Conservation (phyloP, 2,113 vertebrate genomes). For the Crotalus helleri region DNA sequence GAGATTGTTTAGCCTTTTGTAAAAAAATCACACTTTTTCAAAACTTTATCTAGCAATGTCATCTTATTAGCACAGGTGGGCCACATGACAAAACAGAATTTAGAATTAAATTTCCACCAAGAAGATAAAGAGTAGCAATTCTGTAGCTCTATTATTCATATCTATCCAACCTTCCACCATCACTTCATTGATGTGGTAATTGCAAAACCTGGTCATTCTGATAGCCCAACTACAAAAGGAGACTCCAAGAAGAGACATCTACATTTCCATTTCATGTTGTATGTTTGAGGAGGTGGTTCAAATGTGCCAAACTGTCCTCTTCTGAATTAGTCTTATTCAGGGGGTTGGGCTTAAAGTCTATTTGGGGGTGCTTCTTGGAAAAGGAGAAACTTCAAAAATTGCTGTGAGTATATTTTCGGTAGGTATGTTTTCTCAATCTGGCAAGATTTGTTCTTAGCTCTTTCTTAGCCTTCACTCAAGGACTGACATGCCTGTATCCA, state of each 20-base stretch:
- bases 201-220: background rate
- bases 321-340: background rate
- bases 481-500: background rate
- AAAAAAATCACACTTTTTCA: conserved; percentile 7
- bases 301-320: background rate
- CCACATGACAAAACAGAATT: conserved; percentile 27
- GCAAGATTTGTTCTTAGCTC: background rate
- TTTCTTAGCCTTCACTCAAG: background rate
- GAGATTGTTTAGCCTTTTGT: background rate
- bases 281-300: background rate
- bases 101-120: conserved; percentile 32
- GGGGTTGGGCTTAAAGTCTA: background rate
- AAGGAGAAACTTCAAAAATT: background rate
- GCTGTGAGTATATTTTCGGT: background rate
- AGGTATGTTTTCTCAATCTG: background rate
- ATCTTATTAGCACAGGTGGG: conserved; percentile 29
- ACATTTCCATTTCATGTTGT: background rate
- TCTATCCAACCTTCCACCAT: background rate
- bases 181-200: no score
- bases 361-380: background rate
- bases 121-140: background rate
- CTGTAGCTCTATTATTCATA: background rate
- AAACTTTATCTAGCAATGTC: background rate
- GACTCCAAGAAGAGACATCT: background rate
- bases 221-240: background rate